Evolutionary conservation across 2,797 vertebrate genomes (phyloP), one percentile per base, ranked within the genome.

Genomic region (Pempheris klunzingeri): DNA sequence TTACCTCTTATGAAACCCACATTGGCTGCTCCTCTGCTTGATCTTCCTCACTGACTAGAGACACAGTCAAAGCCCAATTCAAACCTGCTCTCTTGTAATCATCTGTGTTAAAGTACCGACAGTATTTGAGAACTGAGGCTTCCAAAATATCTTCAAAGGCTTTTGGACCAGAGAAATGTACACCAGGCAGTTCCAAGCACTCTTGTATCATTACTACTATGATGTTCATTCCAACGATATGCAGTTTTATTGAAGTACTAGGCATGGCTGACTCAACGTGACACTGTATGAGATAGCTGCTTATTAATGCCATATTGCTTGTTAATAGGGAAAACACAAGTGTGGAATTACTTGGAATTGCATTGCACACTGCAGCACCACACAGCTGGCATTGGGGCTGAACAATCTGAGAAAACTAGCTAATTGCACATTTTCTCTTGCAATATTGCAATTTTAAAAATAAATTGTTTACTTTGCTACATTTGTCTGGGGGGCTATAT

Each of bases 111-210:
- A 82, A 87, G 74, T 32, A 66, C 66, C 81, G 77, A 62, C 70
- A 71, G 62, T 34, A 43, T 80, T 50, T 22, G 52, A 53, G 77
- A 82, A 81, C 43, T 61, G 66, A 77, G 71, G 75, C 71, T 80
- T 85, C 82, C 65, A 73, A 86, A 74, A 71, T 55, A 76, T 90
- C 83, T 85, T 89, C 85, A 89, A 86, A 86, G 80, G 44, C 7
- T 62, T 82, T 57, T 59, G 67, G 75, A 82, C 53, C 41, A 58
- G 66, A 84, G 68, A 80, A 80, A 78, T 71, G 44, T 73, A 77
- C 32, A 77, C 61, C 82, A 68, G 65, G 78, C 64, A 47, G 69
- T 67, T 83, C 74, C 84, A 76, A 61, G 72, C 73, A 58, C 81
- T 85, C 63, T 78, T 34, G 47, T 9, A 71, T 72, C 58, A 82